Conservation (phyloP, 2,888 invertebrate genomes). For the Orthosia cruda region DNA sequence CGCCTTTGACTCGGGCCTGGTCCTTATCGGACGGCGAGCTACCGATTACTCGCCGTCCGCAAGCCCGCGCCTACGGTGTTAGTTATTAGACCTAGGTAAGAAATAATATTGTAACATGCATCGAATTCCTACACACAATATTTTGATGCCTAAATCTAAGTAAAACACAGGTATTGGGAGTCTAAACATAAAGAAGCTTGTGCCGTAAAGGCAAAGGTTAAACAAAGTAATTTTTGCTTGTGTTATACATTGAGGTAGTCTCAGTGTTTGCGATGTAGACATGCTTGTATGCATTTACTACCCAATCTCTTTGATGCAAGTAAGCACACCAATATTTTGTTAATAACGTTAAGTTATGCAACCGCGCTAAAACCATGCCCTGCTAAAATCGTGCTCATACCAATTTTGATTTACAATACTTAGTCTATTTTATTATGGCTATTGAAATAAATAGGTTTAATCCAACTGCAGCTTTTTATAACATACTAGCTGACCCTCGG, state of each 20-base stretch:
- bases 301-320: slow-evolving; percentile 21
- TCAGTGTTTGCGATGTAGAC: not conserved
- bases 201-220: not conserved
- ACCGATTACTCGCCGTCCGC: too few relatives aligned
- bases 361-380: too few relatives aligned
- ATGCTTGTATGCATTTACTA: slow-evolving; percentile 18
- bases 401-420: not conserved
- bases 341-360: slow-evolving; percentile 25
- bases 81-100: too few relatives aligned
- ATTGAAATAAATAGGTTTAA: not conserved
- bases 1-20: too few relatives aligned
- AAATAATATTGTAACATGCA: too few relatives aligned
- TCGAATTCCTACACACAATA: not conserved
- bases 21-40: too few relatives aligned
- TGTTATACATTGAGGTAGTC: not conserved
- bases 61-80: too few relatives aligned
- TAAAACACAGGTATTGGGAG: not conserved
- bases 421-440: not conserved
- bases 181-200: not conserved
- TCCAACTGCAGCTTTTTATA: not conserved
- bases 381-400: not conserved
- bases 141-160: not conserved
- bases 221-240: not conserved
- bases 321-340: slow-evolving; percentile 27
- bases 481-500: too few relatives aligned